Conservation (phyloP, 2,113 vertebrate species). For the Neoarius graeffei region DNA sequence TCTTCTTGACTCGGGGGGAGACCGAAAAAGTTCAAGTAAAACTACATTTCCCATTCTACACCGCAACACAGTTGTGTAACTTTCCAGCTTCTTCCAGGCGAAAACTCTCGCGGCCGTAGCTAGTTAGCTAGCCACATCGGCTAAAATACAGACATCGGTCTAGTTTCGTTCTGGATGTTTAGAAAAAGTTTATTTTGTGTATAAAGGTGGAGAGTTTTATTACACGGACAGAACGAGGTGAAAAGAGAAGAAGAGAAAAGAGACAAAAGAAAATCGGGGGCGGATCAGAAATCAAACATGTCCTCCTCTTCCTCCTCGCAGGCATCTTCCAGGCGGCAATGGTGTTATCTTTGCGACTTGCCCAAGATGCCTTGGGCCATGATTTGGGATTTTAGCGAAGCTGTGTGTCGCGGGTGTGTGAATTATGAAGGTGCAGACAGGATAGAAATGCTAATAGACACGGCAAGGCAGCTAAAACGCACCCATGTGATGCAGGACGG, state of each 20-base stretch:
- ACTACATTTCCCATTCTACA: constrained; percentile 60
- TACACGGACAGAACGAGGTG: neutral
- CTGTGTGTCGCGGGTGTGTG: constrained; percentile 88
- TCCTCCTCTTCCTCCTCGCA: constrained; percentile 77
- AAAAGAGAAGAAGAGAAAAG: neutral
- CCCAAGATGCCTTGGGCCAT: constrained; percentile 93
- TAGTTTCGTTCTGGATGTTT: constrained; percentile 32
- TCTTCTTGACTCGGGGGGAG: too few species aligned
- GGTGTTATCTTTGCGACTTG: constrained; percentile 91
- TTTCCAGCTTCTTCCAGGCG: constrained; percentile 64
- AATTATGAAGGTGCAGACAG: constrained; percentile 89
- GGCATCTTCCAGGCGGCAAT: constrained; percentile 86
- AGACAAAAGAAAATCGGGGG: constrained; percentile 46
- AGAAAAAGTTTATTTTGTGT: constrained; percentile 25
- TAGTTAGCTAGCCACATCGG: constrained; percentile 56
- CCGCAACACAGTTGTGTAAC: constrained; percentile 59
- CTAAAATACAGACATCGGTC: constrained; percentile 45
- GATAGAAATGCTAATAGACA: constrained; percentile 86
- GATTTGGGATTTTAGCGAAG: constrained; percentile 91
- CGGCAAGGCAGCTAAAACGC: constrained; percentile 83
- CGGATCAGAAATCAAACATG: constrained; percentile 70
- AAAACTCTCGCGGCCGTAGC: constrained; percentile 36
- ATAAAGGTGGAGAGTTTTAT: neutral
- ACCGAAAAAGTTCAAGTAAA: neutral
- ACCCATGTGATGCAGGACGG: constrained; percentile 84